Conservation (phyloP, 2,113 vertebrate species). For the Urocynchramus pylzowi region DNA sequence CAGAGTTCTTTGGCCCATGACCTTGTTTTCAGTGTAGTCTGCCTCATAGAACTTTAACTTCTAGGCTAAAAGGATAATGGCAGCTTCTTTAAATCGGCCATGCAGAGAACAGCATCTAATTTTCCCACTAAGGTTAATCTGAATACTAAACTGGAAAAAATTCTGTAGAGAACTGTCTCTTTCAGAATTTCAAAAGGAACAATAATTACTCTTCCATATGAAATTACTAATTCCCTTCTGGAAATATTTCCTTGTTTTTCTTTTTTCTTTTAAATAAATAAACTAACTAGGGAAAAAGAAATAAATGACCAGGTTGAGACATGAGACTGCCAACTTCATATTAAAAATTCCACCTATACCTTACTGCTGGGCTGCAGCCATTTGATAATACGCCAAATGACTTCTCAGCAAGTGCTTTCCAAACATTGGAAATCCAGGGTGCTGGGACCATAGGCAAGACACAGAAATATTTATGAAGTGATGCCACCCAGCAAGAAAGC, state of each 20-base stretch:
- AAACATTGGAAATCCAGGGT: not conserved
- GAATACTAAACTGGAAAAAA: not conserved
- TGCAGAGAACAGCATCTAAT: not conserved
- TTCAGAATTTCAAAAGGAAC: not conserved
- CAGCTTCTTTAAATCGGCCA: not conserved
- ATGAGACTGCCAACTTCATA: not conserved
- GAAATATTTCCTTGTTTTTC: not conserved
- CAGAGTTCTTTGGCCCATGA: not conserved
- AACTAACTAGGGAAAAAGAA: not conserved
- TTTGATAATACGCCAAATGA: constrained; percentile 32
- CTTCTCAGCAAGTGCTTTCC: not conserved
- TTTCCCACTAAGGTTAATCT: not conserved
- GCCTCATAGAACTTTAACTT: not conserved
- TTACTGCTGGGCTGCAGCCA: not conserved
- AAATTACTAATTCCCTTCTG: not conserved
- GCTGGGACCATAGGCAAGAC: not conserved
- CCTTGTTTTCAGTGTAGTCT: not conserved
- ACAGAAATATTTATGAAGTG: constrained; percentile 1
- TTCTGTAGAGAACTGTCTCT: not conserved
- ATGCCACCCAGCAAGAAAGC: not conserved
- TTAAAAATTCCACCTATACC: constrained; percentile 9
- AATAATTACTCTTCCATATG: not conserved
- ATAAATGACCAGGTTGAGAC: fast-evolving
- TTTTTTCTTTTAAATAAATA: not conserved
- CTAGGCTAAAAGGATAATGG: not conserved